These are phyloP conservation scores for Enteromius trimaculatus DNA, from an alignment of 2,797 vertebrate species.

Conservation along the genomic window DNA sequence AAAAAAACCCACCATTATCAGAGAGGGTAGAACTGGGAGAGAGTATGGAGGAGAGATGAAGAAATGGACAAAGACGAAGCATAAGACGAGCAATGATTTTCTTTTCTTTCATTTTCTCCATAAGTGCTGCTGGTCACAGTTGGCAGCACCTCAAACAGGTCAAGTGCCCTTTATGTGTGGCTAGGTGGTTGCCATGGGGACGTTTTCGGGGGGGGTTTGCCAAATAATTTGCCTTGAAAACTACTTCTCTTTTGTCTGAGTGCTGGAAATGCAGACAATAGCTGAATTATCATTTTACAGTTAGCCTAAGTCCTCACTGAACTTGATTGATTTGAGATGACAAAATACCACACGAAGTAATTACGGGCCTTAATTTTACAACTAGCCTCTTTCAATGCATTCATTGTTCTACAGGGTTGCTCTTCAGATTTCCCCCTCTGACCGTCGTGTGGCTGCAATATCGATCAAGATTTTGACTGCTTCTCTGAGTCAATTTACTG, in stretches of 20 bases:
- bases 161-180: constrained; percentile 29
- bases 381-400: constrained; percentile 7
- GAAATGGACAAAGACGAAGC: constrained; percentile 23
- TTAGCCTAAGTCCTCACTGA: not conserved
- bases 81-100: constrained; percentile 33
- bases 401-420: constrained; percentile 11
- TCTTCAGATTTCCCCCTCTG: constrained; percentile 6
- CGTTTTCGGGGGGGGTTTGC: not conserved
- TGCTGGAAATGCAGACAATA: not conserved
- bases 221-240: constrained; percentile 30
- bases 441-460: constrained; percentile 23
- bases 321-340: constrained; percentile 10
- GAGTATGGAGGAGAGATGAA: not conserved
- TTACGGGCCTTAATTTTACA: constrained; percentile 4
- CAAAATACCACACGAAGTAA: constrained; percentile 13
- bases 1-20: constrained; percentile 14
- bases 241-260: not conserved
- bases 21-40: not conserved
- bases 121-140: constrained; percentile 49
- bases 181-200: constrained; percentile 47
- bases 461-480: constrained; percentile 37
- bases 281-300: constrained; percentile 8
- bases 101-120: constrained; percentile 33
- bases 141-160: constrained; percentile 47
- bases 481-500: constrained; percentile 24